A percentile compares a stretch with the other conserved stretches of the same genome.
Conservation (phyloP, 1,140 invertebrate species). For the Ceratina japonica region DNA sequence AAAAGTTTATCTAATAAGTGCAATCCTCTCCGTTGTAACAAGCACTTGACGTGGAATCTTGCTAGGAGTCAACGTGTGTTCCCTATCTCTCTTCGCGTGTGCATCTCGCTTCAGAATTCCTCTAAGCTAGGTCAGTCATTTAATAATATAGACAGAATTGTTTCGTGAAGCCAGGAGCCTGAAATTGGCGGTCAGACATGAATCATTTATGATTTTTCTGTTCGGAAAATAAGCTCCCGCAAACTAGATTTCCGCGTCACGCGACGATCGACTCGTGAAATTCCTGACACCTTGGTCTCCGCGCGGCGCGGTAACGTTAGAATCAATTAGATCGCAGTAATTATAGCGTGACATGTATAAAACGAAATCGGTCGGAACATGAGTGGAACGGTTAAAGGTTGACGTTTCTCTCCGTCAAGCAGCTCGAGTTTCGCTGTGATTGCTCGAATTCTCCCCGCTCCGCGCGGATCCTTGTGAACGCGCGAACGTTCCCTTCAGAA, state of each 20-base stretch:
- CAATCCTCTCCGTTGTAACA: too few species aligned
- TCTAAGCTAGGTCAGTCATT: not conserved
- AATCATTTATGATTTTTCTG: not conserved
- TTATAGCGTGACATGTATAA: not conserved
- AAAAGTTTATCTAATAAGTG: too few species aligned
- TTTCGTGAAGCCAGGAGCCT: not conserved
- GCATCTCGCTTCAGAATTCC: not conserved
- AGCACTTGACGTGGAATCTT: too few species aligned
- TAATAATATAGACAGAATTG: not conserved
- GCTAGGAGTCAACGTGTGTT: not conserved
- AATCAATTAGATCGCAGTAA: conserved; percentile 3
- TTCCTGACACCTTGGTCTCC: not conserved
- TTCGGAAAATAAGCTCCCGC: not conserved
- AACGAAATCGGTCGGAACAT: not conserved
- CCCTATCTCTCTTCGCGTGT: not conserved
- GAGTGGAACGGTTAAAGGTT: not conserved
- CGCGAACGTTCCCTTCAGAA: not conserved
- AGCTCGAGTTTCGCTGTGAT: not conserved
- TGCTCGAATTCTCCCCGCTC: not conserved
- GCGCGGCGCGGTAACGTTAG: too few species aligned
- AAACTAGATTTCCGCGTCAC: not conserved
- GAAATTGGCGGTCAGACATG: not conserved
- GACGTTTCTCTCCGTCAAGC: not conserved
- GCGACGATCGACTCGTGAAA: not conserved
- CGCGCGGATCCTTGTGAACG: not conserved